These are phyloP conservation scores for Amblyopsis rosae DNA, from an alignment of 2,113 vertebrate species.

Conservation along the genomic window DNA sequence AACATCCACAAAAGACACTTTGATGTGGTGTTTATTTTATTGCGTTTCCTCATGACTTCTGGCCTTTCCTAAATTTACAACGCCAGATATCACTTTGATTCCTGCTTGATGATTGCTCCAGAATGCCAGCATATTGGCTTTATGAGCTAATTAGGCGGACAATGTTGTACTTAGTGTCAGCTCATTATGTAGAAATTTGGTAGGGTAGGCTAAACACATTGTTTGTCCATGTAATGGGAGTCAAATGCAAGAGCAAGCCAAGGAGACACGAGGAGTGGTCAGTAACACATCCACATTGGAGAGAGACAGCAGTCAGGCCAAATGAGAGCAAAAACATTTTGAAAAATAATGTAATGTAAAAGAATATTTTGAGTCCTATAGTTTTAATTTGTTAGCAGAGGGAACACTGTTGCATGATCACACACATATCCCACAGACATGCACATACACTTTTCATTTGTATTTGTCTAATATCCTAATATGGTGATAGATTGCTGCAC, in stretches of 20 bases:
- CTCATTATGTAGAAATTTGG: slow-evolving; percentile 61
- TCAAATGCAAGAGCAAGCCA: slow-evolving; percentile 48
- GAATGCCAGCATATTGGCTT: slow-evolving; percentile 66
- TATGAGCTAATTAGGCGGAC: slow-evolving; percentile 64
- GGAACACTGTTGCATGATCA: background rate
- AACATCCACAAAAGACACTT: too few relatives aligned
- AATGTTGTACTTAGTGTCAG: slow-evolving; percentile 69
- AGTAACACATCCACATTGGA: slow-evolving; percentile 36
- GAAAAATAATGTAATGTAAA: too few relatives aligned
- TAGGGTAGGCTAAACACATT: slow-evolving; percentile 60
- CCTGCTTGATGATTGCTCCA: slow-evolving; percentile 50
- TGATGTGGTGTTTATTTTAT: too few relatives aligned
- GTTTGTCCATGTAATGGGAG: slow-evolving; percentile 65
- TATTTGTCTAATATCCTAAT: too few relatives aligned
- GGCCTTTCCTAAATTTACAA: slow-evolving; percentile 35
- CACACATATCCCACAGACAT: too few relatives aligned
- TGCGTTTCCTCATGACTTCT: too few relatives aligned
- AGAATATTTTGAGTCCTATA: background rate
- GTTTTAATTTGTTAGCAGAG: background rate
- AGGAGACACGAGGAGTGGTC: slow-evolving; percentile 48
- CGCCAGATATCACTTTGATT: slow-evolving; percentile 58
- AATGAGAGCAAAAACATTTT: background rate
- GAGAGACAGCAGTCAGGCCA: slow-evolving; percentile 1
- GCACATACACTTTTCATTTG: too few relatives aligned
- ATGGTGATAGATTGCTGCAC: background rate